Evolutionary conservation across 2,113 vertebrate species (phyloP), one percentile per base, ranked within the genome.

Genomic region (Rhea americana): DNA sequence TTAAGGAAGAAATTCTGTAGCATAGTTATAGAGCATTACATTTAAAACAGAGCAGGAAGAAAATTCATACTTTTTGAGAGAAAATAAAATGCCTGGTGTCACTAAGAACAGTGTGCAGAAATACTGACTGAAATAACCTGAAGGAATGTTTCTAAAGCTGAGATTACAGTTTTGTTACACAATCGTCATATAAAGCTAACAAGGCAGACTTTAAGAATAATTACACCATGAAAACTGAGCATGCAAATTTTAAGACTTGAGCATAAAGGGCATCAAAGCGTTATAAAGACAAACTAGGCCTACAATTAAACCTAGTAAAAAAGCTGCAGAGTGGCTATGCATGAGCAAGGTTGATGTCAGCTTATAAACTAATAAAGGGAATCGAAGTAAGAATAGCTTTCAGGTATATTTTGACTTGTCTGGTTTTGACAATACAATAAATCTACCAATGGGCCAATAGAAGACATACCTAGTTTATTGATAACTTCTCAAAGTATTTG

Each of bases 201-300:
- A 48, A 71, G 43, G 63, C 90, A 80, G 7, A 24, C 89, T 82
- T 90, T 89, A 45, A 71, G 58, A 93, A 85, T 89, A 89, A 90
- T 67, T 77, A 68, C 75, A 66, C 43, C 71, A 39, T 65, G 74
- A 96, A 96, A 96, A 91, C 18, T 32, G 85, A 92, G 32, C 71
- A 68, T 58, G 20, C 11, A 66, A 39, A 50, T 92, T 96, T 93
- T 85, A 93, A 95, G 41, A 45, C 61, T 86, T 86, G 22, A 79
- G 89, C 51, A 78, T 83, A 91, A 97, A 95, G 35, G 58, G 53
- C 62, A 96, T 84, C 72, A 96, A 93, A 94, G 43, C 68, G 84
- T 85, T 84, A 75, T 70, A 90, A 91, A 86, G 83, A 82, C 37
- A 93, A 95, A 87, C 15, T 32, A 83, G 59, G 48, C 67, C 80